Evolutionary conservation across 2,888 invertebrate genomes (phyloP).

Genomic region (Sabatieria punctata): DNA sequence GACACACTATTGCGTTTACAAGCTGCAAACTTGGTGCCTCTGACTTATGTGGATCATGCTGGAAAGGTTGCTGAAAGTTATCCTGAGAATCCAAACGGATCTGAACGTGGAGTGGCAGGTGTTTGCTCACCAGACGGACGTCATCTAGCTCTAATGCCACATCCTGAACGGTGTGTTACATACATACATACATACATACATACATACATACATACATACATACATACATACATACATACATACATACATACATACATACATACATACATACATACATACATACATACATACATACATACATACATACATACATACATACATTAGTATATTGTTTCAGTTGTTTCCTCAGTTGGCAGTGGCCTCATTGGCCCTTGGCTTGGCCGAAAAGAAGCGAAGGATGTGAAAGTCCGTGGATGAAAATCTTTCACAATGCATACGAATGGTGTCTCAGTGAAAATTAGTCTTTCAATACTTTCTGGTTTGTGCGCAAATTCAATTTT

Average conservation of each 20-base stretch:
- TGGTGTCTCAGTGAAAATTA: too few species aligned
- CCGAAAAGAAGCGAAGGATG: conserved; percentile 3
- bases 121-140: conserved; percentile 74
- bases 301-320: too few species aligned
- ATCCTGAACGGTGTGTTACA: conserved; percentile 92
- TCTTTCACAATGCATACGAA: conserved; percentile 65
- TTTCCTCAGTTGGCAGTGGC: conserved; percentile 74
- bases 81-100: conserved; percentile 85
- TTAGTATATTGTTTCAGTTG: too few species aligned
- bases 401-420: conserved; percentile 69
- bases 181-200: too few species aligned
- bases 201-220: too few species aligned
- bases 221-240: too few species aligned
- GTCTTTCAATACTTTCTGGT: too few species aligned
- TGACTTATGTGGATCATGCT: conserved; percentile 66
- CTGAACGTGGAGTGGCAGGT: conserved; percentile 47
- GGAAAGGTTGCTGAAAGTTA: conserved; percentile 53
- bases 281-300: too few species aligned
- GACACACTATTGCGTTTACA: conserved; percentile 28
- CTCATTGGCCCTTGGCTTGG: conserved; percentile 42
- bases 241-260: too few species aligned
- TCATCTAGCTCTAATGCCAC: conserved; percentile 94
- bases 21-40: conserved; percentile 48
- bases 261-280: too few species aligned
- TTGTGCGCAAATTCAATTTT: too few species aligned